Conservation (phyloP, 2,113 vertebrate species). For the Plestiodon gilberti region DNA sequence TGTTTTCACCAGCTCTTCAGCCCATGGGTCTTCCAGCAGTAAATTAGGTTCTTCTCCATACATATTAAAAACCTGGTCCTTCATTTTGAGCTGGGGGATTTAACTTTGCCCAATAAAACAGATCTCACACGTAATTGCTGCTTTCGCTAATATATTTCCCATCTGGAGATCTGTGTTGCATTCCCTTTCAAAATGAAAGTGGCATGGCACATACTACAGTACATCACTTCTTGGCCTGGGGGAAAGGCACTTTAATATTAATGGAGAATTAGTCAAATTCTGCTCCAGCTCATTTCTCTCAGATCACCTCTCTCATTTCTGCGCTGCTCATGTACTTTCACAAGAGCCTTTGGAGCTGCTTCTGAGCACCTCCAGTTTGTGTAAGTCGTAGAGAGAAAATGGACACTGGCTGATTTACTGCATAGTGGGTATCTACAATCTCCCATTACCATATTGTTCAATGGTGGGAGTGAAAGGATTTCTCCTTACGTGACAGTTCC, state of each 20-base stretch:
- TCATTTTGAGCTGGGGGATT: neutral
- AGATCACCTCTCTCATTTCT: accelerated
- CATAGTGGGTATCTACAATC: accelerated
- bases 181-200: neutral
- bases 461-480: neutral
- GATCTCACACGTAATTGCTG: neutral
- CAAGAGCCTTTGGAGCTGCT: neutral
- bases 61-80: neutral
- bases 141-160: neutral
- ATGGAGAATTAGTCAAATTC: neutral
- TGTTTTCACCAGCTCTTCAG: neutral
- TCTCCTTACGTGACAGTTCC: neutral
- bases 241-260: neutral
- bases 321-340: neutral
- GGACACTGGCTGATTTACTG: neutral
- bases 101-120: neutral
- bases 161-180: neutral
- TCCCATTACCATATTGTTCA: neutral
- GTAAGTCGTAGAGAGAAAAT: neutral
- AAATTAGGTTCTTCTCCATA: neutral
- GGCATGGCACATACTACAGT: neutral
- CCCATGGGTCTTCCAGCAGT: neutral
- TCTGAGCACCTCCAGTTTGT: neutral
- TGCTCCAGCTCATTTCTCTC: neutral
- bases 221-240: neutral